Conservation (phyloP, 1,140 invertebrate genomes). For the Penaeus japonicus region DNA sequence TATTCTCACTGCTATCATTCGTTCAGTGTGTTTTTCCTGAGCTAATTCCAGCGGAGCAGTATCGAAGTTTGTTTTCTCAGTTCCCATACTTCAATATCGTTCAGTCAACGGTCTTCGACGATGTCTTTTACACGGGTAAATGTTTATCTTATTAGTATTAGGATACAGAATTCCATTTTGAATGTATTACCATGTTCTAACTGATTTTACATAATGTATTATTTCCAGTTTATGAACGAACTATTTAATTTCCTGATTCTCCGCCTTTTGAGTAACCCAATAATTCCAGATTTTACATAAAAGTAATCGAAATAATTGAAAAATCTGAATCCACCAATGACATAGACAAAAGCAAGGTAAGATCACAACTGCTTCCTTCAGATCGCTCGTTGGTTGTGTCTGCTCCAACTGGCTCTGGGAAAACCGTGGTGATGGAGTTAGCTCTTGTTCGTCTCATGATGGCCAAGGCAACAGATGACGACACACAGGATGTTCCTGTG, state of each 20-base stretch:
- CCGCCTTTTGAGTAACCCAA: not conserved
- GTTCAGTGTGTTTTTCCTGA: not conserved
- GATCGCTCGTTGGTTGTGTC: conserved; percentile 78
- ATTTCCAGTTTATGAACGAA: not conserved
- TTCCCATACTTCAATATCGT: conserved; percentile 77
- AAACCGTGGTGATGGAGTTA: conserved; percentile 83
- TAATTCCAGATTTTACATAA: not conserved
- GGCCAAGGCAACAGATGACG: conserved; percentile 63
- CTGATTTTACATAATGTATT: not conserved
- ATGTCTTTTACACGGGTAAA: conserved; percentile 72
- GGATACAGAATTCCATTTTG: not conserved
- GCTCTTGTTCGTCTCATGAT: conserved; percentile 75
- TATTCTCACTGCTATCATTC: not conserved
- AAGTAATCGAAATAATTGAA: not conserved
- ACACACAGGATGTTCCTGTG: conserved; percentile 58
- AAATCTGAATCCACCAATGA: not conserved
- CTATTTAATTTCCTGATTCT: not conserved
- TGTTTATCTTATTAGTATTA: conserved; percentile 61
- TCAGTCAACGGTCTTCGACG: conserved; percentile 76
- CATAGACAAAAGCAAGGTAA: no score
- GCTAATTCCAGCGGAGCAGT: conserved; percentile 64
- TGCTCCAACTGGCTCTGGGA: conserved; percentile 83
- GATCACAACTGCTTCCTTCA: conserved; percentile 53
- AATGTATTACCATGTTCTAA: not conserved
- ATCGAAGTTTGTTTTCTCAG: conserved; percentile 68